These are phyloP conservation scores for Catostylus mosaicus DNA, from an alignment of 30 jellyfish, hydroid and myxozoan species.

Conservation along the genomic window DNA sequence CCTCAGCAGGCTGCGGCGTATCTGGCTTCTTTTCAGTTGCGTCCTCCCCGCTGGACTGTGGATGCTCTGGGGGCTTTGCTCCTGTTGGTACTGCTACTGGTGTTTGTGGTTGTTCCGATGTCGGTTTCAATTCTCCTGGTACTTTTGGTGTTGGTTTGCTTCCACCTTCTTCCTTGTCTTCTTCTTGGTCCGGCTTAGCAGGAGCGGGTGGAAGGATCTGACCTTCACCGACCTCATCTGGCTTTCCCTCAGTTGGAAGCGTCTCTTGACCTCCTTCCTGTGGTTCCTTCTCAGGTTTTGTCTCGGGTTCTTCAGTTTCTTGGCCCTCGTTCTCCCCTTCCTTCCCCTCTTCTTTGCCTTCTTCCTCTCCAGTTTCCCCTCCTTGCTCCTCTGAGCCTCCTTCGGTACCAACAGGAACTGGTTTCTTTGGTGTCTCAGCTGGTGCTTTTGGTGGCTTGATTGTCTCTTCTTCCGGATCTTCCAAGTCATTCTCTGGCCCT, in stretches of 20 bases:
- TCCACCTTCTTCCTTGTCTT: not conserved
- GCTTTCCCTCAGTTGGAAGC: slow-evolving; percentile 4
- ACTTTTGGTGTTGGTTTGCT: slow-evolving; percentile 7
- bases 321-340: slow-evolving; percentile 16
- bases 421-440: not conserved
- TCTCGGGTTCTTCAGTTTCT: slow-evolving; percentile 18
- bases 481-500: slow-evolving; percentile 11
- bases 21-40: slow-evolving; percentile 46
- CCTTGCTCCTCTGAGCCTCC: not conserved
- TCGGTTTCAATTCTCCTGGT: slow-evolving; percentile 19
- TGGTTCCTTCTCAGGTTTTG: slow-evolving; percentile 7
- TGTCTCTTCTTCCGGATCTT: slow-evolving; percentile 18
- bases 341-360: not conserved
- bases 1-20: slow-evolving; percentile 36
- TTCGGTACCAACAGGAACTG: not conserved
- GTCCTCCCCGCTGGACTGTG: slow-evolving; percentile 31
- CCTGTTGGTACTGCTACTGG: slow-evolving; percentile 49
- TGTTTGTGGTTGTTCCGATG: not conserved
- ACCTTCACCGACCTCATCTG: slow-evolving; percentile 8
- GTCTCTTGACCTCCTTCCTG: slow-evolving; percentile 14
- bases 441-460: slow-evolving; percentile 16
- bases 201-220: not conserved
- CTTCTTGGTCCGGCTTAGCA: not conserved
- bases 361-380: not conserved
- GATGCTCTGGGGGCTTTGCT: slow-evolving; percentile 27